Conservation (phyloP, 2,113 vertebrate genomes). For the Rhinolophus sinicus region DNA sequence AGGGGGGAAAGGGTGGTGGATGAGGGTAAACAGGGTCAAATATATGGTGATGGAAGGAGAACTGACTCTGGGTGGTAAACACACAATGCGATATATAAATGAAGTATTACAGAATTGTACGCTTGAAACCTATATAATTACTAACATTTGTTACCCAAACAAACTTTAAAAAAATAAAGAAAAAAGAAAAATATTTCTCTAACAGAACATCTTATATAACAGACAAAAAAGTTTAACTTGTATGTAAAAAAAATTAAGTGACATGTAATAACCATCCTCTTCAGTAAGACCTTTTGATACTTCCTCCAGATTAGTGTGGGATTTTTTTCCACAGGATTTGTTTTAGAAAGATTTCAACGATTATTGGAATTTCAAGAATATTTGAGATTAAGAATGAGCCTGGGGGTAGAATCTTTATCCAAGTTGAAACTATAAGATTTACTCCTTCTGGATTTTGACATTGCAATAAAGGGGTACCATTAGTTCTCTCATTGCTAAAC, state of each 20-base stretch:
- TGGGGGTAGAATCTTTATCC: neutral
- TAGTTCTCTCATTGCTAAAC: neutral
- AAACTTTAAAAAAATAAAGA: no score
- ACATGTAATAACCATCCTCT: neutral
- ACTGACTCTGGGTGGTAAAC: no score
- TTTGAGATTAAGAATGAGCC: neutral
- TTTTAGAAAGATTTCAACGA: neutral
- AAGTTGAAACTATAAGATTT: neutral
- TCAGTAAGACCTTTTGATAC: neutral
- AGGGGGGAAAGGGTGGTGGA: no score
- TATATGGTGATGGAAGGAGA: no score
- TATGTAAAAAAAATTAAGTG: neutral
- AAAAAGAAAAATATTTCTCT: neutral
- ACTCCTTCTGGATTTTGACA: neutral
- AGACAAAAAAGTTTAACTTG: neutral
- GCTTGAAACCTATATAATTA: no score
- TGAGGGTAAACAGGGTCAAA: no score
- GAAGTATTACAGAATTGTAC: no score
- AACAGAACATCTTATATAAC: neutral
- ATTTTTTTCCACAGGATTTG: neutral
- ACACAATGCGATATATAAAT: no score
- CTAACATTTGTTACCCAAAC: no score
- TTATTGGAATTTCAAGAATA: neutral
- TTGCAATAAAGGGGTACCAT: neutral
- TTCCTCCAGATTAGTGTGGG: no score